Evolutionary conservation across 2,888 invertebrate species (phyloP).

Genomic region (Dinocampus coccinellae): DNA sequence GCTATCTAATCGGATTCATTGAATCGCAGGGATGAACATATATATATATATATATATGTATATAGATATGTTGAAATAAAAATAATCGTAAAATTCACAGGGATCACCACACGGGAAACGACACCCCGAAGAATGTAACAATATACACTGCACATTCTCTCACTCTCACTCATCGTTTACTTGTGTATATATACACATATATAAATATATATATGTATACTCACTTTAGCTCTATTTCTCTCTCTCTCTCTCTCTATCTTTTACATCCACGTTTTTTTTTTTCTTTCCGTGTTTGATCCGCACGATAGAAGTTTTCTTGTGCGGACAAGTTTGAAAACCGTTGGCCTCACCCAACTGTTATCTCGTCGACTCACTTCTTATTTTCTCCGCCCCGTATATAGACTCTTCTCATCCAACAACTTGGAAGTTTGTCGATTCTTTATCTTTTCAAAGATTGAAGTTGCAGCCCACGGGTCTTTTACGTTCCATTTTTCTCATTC

Average conservation of each 20-base stretch:
- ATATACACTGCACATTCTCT: background rate
- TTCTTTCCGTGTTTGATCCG: too few relatives aligned
- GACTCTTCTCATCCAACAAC: background rate
- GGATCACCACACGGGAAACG: constrained; percentile 19
- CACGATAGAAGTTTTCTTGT: background rate
- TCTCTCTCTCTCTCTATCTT: too few relatives aligned
- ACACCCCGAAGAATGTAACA: constrained; percentile 37
- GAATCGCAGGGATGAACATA: background rate
- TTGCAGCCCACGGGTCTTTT: constrained; percentile 8
- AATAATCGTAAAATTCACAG: constrained; percentile 53
- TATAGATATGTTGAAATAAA: constrained; percentile 53
- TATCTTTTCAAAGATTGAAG: constrained; percentile 4
- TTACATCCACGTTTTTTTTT: too few relatives aligned
- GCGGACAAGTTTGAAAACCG: background rate
- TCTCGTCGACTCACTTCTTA: background rate
- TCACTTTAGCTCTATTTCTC: too few relatives aligned
- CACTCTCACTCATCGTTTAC: too few relatives aligned
- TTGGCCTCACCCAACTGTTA: background rate
- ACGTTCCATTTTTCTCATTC: background rate
- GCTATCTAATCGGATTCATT: constrained; percentile 2
- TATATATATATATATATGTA: constrained; percentile 33
- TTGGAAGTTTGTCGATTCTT: constrained; percentile 6
- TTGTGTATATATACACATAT: too few relatives aligned
- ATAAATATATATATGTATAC: too few relatives aligned
- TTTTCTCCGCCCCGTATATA: background rate